These are phyloP conservation scores for Apamea epomidion DNA, from an alignment of 2,888 invertebrate genomes.

Conservation along the genomic window DNA sequence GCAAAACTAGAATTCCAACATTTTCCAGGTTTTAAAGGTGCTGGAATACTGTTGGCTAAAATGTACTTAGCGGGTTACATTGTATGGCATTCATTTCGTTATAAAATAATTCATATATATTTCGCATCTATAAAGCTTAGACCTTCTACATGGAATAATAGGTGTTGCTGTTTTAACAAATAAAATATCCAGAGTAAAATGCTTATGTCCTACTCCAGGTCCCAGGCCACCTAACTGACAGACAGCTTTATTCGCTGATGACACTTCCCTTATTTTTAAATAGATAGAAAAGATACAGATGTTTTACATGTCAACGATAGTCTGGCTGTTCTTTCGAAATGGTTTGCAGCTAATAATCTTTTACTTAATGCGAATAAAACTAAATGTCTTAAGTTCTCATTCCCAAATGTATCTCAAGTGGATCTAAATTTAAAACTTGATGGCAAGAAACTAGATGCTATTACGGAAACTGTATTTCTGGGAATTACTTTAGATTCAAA, in stretches of 20 bases:
- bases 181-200: background rate
- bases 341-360: too few species aligned
- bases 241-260: background rate
- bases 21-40: constrained; percentile 13
- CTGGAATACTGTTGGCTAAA: background rate
- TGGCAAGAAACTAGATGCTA: too few species aligned
- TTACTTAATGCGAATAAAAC: too few species aligned
- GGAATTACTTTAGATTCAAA: too few species aligned
- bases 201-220: background rate
- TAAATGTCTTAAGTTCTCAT: too few species aligned
- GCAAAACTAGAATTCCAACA: constrained; percentile 1
- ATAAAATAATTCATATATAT: background rate
- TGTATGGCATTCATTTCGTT: background rate
- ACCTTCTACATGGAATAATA: background rate
- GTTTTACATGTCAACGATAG: too few species aligned
- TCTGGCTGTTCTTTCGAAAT: too few species aligned
- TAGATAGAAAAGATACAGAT: too few species aligned
- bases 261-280: too few species aligned
- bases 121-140: background rate
- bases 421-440: too few species aligned
- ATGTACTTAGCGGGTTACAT: background rate
- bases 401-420: too few species aligned
- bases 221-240: background rate
- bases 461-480: too few species aligned
- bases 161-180: background rate